phyloP scores from a whole-genome alignment of 2,113 vertebrate species.

The Dasyprocta punctata region DNA sequence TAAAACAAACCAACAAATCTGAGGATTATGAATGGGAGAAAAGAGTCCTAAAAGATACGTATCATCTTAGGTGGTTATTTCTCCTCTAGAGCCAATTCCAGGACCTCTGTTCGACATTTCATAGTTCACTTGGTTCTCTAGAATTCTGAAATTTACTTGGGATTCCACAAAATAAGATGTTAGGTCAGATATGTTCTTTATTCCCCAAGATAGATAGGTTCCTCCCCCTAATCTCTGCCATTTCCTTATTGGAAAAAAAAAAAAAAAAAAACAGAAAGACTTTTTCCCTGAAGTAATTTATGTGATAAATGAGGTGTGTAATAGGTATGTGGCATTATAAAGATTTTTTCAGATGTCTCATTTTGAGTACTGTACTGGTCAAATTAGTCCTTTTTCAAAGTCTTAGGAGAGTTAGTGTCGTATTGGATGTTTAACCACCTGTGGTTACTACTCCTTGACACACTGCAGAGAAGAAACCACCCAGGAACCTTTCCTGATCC shows the following conservation, averaged over 20 bases:
- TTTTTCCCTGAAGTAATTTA: neutral
- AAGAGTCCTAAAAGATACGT: neutral
- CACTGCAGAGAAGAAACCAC: neutral
- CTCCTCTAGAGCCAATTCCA: neutral
- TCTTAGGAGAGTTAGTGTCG: neutral
- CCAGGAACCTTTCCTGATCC: fast-evolving
- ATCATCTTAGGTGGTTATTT: neutral
- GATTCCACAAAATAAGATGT: neutral
- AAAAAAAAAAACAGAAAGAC: neutral
- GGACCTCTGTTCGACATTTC: neutral
- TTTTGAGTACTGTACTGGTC: neutral
- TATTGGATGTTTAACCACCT: neutral
- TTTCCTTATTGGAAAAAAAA: neutral
- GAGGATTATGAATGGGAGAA: neutral
- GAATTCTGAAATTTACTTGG: neutral
- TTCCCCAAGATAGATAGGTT: neutral
- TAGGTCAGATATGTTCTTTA: neutral
- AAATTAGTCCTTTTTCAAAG: neutral
- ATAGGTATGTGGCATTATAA: neutral
- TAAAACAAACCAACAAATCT: neutral
- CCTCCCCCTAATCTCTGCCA: neutral
- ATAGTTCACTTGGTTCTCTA: neutral
- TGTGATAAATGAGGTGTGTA: neutral
- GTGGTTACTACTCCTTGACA: neutral
- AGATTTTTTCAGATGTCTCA: neutral